Evolutionary conservation across 2,888 invertebrate species (phyloP).

Genomic region (Biston betularia): DNA sequence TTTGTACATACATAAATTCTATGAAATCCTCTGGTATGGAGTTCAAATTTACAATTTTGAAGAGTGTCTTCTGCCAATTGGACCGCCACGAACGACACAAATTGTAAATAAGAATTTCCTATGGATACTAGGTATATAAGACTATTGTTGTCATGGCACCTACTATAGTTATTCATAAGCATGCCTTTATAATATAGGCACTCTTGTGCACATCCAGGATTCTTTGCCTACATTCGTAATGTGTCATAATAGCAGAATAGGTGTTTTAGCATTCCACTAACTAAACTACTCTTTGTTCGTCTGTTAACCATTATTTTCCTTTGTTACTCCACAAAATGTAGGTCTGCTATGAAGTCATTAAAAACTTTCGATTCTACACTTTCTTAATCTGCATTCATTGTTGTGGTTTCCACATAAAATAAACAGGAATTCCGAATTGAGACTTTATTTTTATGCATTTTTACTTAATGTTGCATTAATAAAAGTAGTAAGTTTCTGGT

Average conservation of each 20-base stretch:
- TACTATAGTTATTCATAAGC: slow-evolving; percentile 2
- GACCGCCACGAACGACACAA: no score
- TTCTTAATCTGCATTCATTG: slow-evolving; percentile 34
- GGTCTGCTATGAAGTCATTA: slow-evolving; percentile 17
- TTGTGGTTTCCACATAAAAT: slow-evolving; percentile 22
- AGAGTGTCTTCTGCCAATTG: no score
- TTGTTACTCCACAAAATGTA: slow-evolving; percentile 19
- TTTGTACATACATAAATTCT: no score
- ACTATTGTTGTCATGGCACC: slow-evolving; percentile 16
- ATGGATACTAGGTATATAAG: not conserved
- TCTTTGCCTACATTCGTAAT: slow-evolving; percentile 13
- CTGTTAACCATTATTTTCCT: slow-evolving; percentile 21
- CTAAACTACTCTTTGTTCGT: slow-evolving; percentile 20
- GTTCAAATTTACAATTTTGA: no score
- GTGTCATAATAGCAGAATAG: slow-evolving; percentile 24
- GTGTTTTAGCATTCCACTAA: slow-evolving; percentile 25
- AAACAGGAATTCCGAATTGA: slow-evolving; percentile 9
- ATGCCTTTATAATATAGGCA: not conserved
- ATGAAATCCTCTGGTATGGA: no score
- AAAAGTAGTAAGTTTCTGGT: slow-evolving; percentile 25
- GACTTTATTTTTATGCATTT: slow-evolving; percentile 26
- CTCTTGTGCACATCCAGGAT: not conserved
- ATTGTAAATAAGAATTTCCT: no score
- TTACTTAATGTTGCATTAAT: slow-evolving; percentile 16
- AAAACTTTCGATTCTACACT: slow-evolving; percentile 21